Percentiles rank a stretch among this genome's conserved stretches.
Evolutionary conservation across 2,113 vertebrate species (phyloP).

Genomic region (Rousettus leschenaultii): DNA sequence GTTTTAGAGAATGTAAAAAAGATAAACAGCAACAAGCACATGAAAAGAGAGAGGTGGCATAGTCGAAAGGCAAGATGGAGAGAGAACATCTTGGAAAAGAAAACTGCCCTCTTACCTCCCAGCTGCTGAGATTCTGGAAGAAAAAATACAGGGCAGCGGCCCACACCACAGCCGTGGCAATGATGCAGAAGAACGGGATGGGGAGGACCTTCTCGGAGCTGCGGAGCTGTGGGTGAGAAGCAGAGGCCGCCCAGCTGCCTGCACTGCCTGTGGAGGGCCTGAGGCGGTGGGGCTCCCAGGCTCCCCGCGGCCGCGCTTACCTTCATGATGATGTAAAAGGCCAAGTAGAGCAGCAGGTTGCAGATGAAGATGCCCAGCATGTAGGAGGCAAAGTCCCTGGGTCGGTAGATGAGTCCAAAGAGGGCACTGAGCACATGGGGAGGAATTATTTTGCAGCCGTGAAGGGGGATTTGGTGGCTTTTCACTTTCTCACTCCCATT

Average conservation of each 20-base stretch:
- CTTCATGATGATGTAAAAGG: constrained; percentile 91
- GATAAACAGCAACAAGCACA: not conserved
- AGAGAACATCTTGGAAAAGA: not conserved
- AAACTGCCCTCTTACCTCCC: constrained; percentile 82
- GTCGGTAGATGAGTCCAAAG: constrained; percentile 83
- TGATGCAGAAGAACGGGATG: constrained; percentile 83
- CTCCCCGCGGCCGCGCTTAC: constrained; percentile 54
- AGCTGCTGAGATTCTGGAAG: constrained; percentile 89
- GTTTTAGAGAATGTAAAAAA: not conserved
- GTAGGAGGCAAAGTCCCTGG: constrained; percentile 87
- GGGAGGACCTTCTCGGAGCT: constrained; percentile 84
- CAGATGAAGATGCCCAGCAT: constrained; percentile 88
- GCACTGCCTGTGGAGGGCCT: rapidly evolving
- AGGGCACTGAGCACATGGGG: constrained; percentile 76
- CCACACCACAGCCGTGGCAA: constrained; percentile 84
- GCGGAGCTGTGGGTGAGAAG: constrained; percentile 79
- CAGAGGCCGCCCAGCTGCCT: rapidly evolving
- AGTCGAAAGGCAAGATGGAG: not conserved
- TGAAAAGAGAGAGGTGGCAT: not conserved
- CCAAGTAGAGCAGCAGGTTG: constrained; percentile 87
- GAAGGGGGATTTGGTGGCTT: not conserved
- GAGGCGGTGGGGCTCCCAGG: rapidly evolving
- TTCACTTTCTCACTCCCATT: not conserved
- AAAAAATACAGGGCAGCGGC: constrained; percentile 86
- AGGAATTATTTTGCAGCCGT: not conserved